Percentiles rank a stretch among this genome's conserved stretches.
Evolutionary conservation across 2,888 invertebrate genomes (phyloP).

Genomic region (Rhopalosiphum nymphaeae): DNA sequence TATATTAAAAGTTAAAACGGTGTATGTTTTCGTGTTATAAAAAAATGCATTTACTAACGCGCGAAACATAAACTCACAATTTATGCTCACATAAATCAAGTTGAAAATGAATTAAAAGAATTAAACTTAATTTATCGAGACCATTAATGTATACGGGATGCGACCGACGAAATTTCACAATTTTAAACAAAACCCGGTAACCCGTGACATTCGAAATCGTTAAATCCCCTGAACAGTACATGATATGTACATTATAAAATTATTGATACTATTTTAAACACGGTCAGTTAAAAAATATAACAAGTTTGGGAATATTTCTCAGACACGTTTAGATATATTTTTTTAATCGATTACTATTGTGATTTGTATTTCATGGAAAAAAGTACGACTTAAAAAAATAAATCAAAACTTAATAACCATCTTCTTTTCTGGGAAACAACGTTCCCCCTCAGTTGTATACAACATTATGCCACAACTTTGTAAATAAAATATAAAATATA

Average conservation of each 20-base stretch:
- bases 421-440: not conserved
- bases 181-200: not conserved
- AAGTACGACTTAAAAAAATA: not conserved
- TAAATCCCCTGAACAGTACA: not conserved
- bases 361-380: not conserved
- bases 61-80: not conserved
- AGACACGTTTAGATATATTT: not conserved
- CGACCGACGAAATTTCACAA: not conserved
- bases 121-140: not conserved
- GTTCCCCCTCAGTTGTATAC: not conserved
- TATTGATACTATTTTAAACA: not conserved
- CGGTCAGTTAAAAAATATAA: not conserved
- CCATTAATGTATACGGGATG: not conserved
- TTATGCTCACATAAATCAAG: not conserved
- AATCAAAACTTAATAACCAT: not conserved
- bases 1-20: slow-evolving; percentile 13
- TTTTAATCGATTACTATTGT: not conserved
- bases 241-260: not conserved
- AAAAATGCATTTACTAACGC: not conserved
- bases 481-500: not conserved
- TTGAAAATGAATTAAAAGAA: not conserved
- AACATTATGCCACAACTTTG: not conserved
- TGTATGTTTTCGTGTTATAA: not conserved
- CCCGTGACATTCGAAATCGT: not conserved
- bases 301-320: not conserved